phyloP scores from a whole-genome alignment of 2,113 vertebrate species.

The Typhlomys cinereus region DNA sequence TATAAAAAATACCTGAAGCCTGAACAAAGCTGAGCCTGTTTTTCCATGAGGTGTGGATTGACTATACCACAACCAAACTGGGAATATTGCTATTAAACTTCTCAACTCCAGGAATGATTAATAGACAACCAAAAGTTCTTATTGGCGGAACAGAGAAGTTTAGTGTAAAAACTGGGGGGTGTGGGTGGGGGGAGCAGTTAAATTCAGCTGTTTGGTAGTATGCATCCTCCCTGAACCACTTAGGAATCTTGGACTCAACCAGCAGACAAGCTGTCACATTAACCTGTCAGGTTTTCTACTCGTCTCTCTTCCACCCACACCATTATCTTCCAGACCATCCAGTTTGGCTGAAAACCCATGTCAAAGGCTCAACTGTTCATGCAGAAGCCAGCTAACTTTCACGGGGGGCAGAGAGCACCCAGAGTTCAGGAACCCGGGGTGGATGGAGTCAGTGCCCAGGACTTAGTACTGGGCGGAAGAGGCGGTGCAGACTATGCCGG shows the following conservation, averaged over 20 bases:
- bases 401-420: neutral
- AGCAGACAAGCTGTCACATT: neutral
- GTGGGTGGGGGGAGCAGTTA: neutral
- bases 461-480: fast-evolving
- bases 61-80: neutral
- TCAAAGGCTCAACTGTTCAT: neutral
- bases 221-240: neutral
- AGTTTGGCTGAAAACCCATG: neutral
- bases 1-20: neutral
- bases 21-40: neutral
- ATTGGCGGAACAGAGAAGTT: neutral
- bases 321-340: neutral
- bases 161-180: neutral
- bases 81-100: neutral
- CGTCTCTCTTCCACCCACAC: neutral
- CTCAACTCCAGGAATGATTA: neutral
- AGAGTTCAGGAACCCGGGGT: neutral
- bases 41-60: neutral
- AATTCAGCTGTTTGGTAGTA: neutral
- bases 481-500: fast-evolving
- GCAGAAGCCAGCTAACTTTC: neutral
- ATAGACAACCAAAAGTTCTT: neutral
- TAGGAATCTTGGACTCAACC: neutral
- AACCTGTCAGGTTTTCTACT: neutral
- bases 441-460: fast-evolving